A percentile compares a stretch with the other conserved stretches of the same genome.
Conservation (phyloP, 2,888 invertebrate species). For the Tinea pellionella region DNA sequence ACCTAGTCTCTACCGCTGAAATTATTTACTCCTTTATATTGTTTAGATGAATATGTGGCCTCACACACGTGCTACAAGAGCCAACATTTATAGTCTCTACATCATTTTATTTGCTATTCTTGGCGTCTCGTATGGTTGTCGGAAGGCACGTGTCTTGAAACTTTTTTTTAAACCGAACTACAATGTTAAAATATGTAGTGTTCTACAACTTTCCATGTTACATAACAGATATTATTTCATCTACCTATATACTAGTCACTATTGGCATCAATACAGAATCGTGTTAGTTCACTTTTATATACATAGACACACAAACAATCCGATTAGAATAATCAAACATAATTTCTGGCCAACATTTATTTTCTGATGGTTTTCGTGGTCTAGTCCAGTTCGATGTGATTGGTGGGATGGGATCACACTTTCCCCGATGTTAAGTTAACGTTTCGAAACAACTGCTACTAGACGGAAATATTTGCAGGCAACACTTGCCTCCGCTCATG, state of each 20-base stretch:
- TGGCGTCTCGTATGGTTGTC: background rate
- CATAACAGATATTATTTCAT: background rate
- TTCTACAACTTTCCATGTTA: background rate
- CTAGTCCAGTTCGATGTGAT: too few relatives aligned
- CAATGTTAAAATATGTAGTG: background rate
- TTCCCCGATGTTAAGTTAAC: too few relatives aligned
- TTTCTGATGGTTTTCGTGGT: too few relatives aligned
- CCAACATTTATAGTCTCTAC: background rate
- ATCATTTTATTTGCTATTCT: conserved; percentile 11
- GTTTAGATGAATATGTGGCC: too few relatives aligned
- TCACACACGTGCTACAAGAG: background rate
- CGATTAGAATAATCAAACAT: too few relatives aligned
- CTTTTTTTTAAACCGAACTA: background rate
- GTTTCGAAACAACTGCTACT: too few relatives aligned
- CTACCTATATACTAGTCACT: background rate
- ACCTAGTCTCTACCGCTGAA: background rate
- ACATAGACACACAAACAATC: background rate
- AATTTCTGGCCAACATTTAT: too few relatives aligned
- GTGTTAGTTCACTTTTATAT: background rate
- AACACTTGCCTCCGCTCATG: too few relatives aligned
- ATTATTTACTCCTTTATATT: background rate
- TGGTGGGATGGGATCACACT: too few relatives aligned
- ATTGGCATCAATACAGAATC: background rate
- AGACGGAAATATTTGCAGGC: too few relatives aligned
- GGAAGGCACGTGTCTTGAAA: conserved; percentile 1